A percentile compares a stretch with the other conserved stretches of the same genome.
phyloP scores from a whole-genome alignment of 2,888 invertebrate species.

The Tachina lurida region DNA sequence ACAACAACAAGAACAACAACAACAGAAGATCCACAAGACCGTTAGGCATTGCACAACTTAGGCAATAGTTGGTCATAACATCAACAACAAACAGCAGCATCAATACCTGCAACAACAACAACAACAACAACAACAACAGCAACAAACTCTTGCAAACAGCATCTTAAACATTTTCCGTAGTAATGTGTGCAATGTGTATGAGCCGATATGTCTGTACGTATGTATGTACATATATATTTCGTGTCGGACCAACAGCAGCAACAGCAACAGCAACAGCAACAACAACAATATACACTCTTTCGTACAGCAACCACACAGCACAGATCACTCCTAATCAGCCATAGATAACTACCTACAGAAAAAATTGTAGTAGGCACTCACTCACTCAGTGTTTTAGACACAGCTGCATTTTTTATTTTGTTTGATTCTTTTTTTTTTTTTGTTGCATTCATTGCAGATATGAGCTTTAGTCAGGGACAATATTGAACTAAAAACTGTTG shows the following conservation, averaged over 20 bases:
- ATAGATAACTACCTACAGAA: slow-evolving; percentile 70
- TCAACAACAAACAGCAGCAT: slow-evolving; percentile 56
- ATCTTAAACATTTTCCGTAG: slow-evolving; percentile 57
- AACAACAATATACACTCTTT: slow-evolving; percentile 30
- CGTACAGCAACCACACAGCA: slow-evolving; percentile 56
- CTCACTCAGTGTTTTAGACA: slow-evolving; percentile 48
- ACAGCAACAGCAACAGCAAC: slow-evolving; percentile 24
- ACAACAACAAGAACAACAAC: slow-evolving; percentile 15
- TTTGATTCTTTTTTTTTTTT: not conserved
- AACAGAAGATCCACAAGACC: slow-evolving; percentile 55
- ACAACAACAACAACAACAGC: slow-evolving; percentile 45
- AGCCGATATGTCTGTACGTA: slow-evolving; percentile 16
- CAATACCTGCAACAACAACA: slow-evolving; percentile 45
- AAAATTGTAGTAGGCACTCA: slow-evolving; percentile 66
- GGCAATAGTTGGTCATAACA: slow-evolving; percentile 45
- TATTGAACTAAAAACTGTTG: slow-evolving; percentile 57
- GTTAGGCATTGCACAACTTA: slow-evolving; percentile 59
- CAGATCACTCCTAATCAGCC: slow-evolving; percentile 70
- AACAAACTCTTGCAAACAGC: slow-evolving; percentile 36
- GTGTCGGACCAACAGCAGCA: slow-evolving; percentile 57
- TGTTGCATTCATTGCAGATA: slow-evolving; percentile 30
- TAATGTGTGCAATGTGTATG: slow-evolving; percentile 48
- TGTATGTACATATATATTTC: slow-evolving; percentile 16
- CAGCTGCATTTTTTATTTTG: slow-evolving; percentile 56
- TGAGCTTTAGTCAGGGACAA: slow-evolving; percentile 67